Evolutionary conservation across 1,140 invertebrate species (phyloP), one percentile per base, ranked within the genome.

Genomic region (Oncopeltus fasciatus): DNA sequence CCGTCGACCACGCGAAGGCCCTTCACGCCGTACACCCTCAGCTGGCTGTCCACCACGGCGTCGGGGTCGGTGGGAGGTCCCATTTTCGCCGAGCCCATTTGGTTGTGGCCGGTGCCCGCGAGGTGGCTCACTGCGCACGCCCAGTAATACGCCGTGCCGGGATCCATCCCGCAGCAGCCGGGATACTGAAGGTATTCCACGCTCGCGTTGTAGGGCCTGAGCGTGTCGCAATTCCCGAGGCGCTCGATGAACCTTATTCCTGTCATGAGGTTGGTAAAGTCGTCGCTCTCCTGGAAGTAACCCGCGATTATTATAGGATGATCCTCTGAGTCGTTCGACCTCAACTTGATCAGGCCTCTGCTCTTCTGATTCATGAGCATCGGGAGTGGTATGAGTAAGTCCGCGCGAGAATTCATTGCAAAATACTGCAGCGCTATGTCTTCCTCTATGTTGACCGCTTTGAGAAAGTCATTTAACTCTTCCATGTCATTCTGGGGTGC

Each of bases 81-180:
- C 88, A 92, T 91, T 73, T 85, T 88, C 18, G 81, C 82, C 0
- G 87, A 88, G 0, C 86, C 84, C 11, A 80, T 78, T 3, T 85
- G 84, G 73, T 87, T 85, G 66, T 81, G 74, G 73, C 5, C 78
- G 78, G 70, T 83, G 44, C 62, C 51, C 11, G 65, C 57, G 12
- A 67, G 16, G 31, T 68, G 62, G 24, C 59, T 60, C 18, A 66
- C 33, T 18, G 56, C 64, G 60, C 75, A 76, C 21, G 66, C 67
- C 69, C 74, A 74, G 64, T 78, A 78, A 16, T 69, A 59, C 57
- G 76, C 73, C 0, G 71, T 68, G 59, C 70, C 38, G 12, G 70
- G 67, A 11, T 61, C 27, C 18, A 61, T 58, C 1, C 56, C 43
- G 44, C 24, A 21, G 33, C 69, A 70, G 12, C 62, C 60, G 27